Evolutionary conservation across 2,888 invertebrate genomes (phyloP).

Genomic region (Euplexia lucipara): DNA sequence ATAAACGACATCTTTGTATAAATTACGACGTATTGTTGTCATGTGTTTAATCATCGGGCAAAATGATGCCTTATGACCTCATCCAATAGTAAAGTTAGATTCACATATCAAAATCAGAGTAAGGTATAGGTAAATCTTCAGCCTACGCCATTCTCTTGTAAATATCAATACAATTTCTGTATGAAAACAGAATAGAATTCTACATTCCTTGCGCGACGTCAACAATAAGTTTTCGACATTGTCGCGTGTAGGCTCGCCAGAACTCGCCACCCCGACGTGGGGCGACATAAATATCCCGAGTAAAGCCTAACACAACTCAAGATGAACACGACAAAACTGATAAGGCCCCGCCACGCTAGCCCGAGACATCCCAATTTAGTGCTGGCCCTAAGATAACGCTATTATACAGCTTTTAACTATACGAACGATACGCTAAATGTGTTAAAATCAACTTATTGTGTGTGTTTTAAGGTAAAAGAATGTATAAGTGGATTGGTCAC

Average conservation of each 20-base stretch:
- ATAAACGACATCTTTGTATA: constrained; percentile 61
- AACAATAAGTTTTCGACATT: constrained; percentile 84
- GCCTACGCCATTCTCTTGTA: constrained; percentile 53
- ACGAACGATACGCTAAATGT: constrained; percentile 89
- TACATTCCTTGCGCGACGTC: constrained; percentile 73
- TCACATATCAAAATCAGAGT: constrained; percentile 38
- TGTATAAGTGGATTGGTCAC: constrained; percentile 71
- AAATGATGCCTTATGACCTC: constrained; percentile 2
- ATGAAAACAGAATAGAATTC: constrained; percentile 65
- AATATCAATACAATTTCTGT: constrained; percentile 62
- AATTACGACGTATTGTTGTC: constrained; percentile 40
- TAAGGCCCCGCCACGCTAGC: constrained; percentile 85
- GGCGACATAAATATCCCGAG: constrained; percentile 86
- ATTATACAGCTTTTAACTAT: constrained; percentile 91
- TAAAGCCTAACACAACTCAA: constrained; percentile 91
- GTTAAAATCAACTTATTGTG: constrained; percentile 85
- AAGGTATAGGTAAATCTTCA: constrained; percentile 48
- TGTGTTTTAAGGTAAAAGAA: constrained; percentile 75
- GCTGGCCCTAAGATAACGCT: constrained; percentile 89
- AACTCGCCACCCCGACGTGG: constrained; percentile 80
- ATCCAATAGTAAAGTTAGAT: constrained; percentile 8
- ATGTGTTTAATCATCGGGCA: constrained; percentile 37
- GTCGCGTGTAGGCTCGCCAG: constrained; percentile 82
- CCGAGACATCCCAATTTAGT: constrained; percentile 91
- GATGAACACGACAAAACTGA: constrained; percentile 90